Base-by-base conservation (phyloP, 2,888 invertebrate species). In the Eristalinus sepulchralis region DNA sequence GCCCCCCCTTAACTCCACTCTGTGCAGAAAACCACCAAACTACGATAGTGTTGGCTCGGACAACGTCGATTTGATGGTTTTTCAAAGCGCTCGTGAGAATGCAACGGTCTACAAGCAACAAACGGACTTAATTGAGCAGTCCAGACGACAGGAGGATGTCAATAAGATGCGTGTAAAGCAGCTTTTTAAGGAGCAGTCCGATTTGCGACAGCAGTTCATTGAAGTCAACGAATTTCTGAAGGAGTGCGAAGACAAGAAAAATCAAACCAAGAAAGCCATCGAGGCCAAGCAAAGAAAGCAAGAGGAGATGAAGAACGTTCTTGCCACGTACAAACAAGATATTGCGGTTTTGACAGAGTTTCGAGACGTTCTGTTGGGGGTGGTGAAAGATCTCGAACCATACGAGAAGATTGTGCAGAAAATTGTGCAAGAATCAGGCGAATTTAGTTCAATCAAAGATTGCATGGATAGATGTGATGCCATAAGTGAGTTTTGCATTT, bases 401-500 rank as follows among this genome's bases (percentile, higher is more conserved):
- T 93, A 92, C 73, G 92, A 93, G 77, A 87, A 85, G 2, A 91
- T 92, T 0, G 88, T 93, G 1, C 88, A 91, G 11, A 90, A 92
- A 36, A 92, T 92, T 1, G 91, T 93, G 90, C 39, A 91, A 91
- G 0, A 91, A 91, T 78, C 90, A 90, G 13, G 91, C 90, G 81
- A 89, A 89, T 3, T 92, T 92, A 0, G 89, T 9, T 57, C 57
- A 24, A 22, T 91, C 0, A 91, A 92, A 36, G 93, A 93, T 86
- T 92, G 92, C 64, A 91, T 91, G 47, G 92, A 91, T 86, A 90
- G 92, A 0, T 92, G 92, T 77, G 93, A 93, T 90, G 93, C 92
- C 0, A 71, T 93, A 39, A 92, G 93, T 92, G 88, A n/a, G 71
- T 39, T 66, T 20, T 24, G 3, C 11, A 1, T 13, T 39, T 4